Evolutionary conservation across 2,888 invertebrate genomes (phyloP).

Genomic region (Oscheius myriophilus): DNA sequence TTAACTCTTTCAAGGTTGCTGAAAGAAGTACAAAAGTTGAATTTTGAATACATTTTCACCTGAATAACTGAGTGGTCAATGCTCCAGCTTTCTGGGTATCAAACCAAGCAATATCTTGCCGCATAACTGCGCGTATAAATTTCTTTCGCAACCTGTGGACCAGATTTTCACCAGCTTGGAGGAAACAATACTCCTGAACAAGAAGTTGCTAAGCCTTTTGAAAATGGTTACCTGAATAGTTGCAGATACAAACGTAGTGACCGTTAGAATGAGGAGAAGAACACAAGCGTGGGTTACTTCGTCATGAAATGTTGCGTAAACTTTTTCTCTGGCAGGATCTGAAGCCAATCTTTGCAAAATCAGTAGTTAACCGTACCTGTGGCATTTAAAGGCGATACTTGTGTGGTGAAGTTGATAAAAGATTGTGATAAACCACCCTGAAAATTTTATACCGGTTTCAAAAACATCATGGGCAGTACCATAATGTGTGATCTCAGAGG

Average conservation of each 20-base stretch:
- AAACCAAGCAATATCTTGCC: slow-evolving; percentile 48
- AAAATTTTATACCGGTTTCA: not conserved
- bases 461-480: too few relatives aligned
- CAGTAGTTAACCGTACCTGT: not conserved
- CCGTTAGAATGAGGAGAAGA: too few relatives aligned
- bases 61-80: slow-evolving; percentile 38
- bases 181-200: not conserved
- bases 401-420: slow-evolving; percentile 13
- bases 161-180: slow-evolving; percentile 8
- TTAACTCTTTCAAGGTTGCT: slow-evolving; percentile 68
- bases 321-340: not conserved
- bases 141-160: slow-evolving; percentile 32
- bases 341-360: too few relatives aligned
- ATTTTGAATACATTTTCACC: too few relatives aligned
- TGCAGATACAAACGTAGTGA: too few relatives aligned
- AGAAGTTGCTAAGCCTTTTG: not conserved
- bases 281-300: not conserved
- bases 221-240: too few relatives aligned
- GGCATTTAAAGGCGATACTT: not conserved
- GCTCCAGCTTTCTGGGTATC: slow-evolving; percentile 39
- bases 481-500: too few relatives aligned
- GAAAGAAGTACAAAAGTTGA: slow-evolving; percentile 30
- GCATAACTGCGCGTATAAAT: slow-evolving; percentile 38
- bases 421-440: slow-evolving; percentile 3
- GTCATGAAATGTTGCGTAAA: slow-evolving; percentile 9